phyloP scores from a whole-genome alignment of 1,140 invertebrate species.

The Myzus persicae region DNA sequence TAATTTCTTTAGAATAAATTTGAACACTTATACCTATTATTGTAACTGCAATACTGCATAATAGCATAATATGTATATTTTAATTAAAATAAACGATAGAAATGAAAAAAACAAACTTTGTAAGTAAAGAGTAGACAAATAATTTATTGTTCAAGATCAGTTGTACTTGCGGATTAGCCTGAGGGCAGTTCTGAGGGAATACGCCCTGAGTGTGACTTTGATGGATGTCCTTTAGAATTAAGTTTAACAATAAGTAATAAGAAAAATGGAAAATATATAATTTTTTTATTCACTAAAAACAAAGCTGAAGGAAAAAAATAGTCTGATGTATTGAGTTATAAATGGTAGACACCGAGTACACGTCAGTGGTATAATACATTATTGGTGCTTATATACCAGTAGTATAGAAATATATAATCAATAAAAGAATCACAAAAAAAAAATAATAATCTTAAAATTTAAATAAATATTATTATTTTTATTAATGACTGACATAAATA shows the following conservation, averaged over 20 bases:
- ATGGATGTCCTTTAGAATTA: conserved; percentile 36
- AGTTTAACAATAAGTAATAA: conserved; percentile 12
- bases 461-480: not conserved
- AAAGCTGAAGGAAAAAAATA: not conserved
- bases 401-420: not conserved
- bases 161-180: conserved; percentile 5
- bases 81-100: conserved; percentile 6
- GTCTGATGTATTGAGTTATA: conserved; percentile 20
- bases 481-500: not conserved
- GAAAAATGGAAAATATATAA: conserved; percentile 33
- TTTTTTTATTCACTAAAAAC: conserved; percentile 26
- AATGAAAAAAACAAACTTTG: not conserved
- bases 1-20: not conserved
- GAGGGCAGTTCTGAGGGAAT: not conserved
- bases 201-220: conserved; percentile 31
- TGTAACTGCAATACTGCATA: not conserved
- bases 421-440: not conserved
- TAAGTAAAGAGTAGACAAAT: not conserved
- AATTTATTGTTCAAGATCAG: conserved; percentile 40
- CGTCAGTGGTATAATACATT: not conserved
- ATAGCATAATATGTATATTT: not conserved
- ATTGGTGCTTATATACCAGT: not conserved
- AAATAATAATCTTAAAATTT: not conserved
- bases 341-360: not conserved
- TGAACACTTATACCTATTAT: not conserved